Evolutionary conservation across 2,113 vertebrate species (phyloP).

Genomic region (Zapus hudsonius): DNA sequence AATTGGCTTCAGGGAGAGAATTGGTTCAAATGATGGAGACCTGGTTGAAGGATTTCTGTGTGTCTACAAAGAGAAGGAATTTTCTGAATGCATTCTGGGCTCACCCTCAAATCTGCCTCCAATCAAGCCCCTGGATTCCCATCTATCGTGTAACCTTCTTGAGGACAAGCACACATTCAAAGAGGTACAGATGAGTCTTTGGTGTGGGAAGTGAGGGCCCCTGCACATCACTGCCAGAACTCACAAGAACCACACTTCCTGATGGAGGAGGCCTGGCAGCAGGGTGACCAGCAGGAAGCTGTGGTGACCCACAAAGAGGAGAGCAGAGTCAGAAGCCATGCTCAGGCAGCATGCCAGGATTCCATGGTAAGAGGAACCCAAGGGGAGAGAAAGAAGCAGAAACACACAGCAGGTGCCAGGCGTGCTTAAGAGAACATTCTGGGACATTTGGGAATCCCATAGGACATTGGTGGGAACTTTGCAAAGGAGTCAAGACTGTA

Average conservation of each 20-base stretch:
- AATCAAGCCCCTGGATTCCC: background rate
- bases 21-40: background rate
- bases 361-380: background rate
- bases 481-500: background rate
- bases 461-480: background rate
- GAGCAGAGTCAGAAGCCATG: background rate
- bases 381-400: background rate
- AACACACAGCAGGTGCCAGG: too few relatives aligned
- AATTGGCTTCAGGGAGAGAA: constrained; percentile 2
- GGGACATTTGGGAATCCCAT: background rate
- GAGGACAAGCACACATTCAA: background rate
- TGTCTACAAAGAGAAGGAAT: background rate
- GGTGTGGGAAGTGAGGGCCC: background rate
- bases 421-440: background rate
- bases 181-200: background rate
- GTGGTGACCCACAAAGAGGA: background rate
- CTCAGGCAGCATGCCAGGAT: background rate
- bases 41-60: background rate
- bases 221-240: fast-evolving
- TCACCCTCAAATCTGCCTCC: background rate
- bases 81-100: background rate
- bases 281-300: background rate
- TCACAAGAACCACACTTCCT: background rate
- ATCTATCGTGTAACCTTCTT: background rate
- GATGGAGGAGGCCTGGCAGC: background rate